phyloP scores from a whole-genome alignment of 1,140 invertebrate species.

The Oncopeltus fasciatus region DNA sequence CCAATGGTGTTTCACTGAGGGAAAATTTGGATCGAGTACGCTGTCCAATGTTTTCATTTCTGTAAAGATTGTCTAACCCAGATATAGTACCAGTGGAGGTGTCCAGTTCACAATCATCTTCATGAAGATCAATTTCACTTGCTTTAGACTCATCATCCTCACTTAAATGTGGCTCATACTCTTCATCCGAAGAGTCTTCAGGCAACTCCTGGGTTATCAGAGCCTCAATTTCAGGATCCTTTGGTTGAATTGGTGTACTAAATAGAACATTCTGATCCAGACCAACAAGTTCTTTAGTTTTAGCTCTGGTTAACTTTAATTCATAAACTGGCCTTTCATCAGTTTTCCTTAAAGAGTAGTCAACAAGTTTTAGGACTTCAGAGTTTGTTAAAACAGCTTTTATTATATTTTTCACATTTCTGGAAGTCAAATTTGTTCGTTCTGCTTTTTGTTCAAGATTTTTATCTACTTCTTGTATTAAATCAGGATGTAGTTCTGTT shows the following conservation, averaged over 20 bases:
- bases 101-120: not conserved
- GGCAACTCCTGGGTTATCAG: conserved; percentile 62
- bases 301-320: conserved; percentile 72
- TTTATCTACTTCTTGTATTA: conserved; percentile 46
- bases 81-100: not conserved
- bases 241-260: not conserved
- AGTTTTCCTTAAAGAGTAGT: conserved; percentile 50
- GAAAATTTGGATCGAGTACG: conserved; percentile 77
- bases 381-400: conserved; percentile 70
- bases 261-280: not conserved
- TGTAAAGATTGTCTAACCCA: not conserved
- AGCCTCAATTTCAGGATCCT: conserved; percentile 44
- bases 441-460: conserved; percentile 48
- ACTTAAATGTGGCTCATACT: conserved; percentile 55
- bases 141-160: conserved; percentile 10
- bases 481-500: too few species aligned
- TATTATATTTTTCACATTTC: conserved; percentile 51
- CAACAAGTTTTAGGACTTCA: conserved; percentile 65
- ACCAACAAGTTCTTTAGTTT: conserved; percentile 41
- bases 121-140: not conserved
- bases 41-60: conserved; percentile 56
- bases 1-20: conserved; percentile 67
- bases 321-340: conserved; percentile 41
- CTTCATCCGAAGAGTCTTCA: conserved; percentile 78
- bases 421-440: conserved; percentile 46